Base-by-base conservation (phyloP, 2,113 vertebrate genomes). In the Seriola rivoliana region DNA sequence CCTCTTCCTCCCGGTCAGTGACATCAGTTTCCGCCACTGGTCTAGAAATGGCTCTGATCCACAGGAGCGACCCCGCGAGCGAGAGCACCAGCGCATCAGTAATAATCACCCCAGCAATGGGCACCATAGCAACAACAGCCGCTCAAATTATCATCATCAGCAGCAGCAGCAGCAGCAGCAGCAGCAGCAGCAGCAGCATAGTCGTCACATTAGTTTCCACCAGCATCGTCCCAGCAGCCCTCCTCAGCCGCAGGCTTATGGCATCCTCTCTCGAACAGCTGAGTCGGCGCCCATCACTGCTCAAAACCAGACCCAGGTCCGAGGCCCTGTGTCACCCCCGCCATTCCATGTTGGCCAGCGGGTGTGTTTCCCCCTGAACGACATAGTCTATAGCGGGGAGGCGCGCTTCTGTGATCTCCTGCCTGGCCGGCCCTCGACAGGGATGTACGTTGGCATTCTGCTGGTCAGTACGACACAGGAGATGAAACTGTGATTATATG, bases 1-100 rank as follows among this genome's bases (percentile, higher is more conserved):
- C 13, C 92, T 96, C 40, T 96, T 96, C 21, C 75, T 96, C 3
- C 87, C 96, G 0, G 90, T 88, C 84, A 95, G 77, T 42, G 93
- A 92, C 54, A 77, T 95, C 57, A 14, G 12, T 3, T 32, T 77
- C 0, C 91, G 89, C 1, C 88, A 58, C 38, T 90, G 80, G 71
- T 78, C 84, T 0, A 58, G n/a, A 44, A 50, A 48, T 7, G 63
- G 21, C 69, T 16, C 62, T 0, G 82, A 86, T 0, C 81, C 85
- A 2, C 82, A 71, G 0, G 86, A 91, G 19, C 71, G 70, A 50
- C 8, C 1, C 14, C 81, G 72, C 0, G 80, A 91, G 23, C 68
- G 69, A 10, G 60, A 84, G 1, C 70, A 75, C 3, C 84, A 57
- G 8, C 71, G 62, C 63, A 54, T 55, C 52, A 13, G 48, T 58